A percentile compares a stretch with the other conserved stretches of the same genome.
Evolutionary conservation across 2,113 vertebrate species (phyloP).

Genomic region (Panthera leo): DNA sequence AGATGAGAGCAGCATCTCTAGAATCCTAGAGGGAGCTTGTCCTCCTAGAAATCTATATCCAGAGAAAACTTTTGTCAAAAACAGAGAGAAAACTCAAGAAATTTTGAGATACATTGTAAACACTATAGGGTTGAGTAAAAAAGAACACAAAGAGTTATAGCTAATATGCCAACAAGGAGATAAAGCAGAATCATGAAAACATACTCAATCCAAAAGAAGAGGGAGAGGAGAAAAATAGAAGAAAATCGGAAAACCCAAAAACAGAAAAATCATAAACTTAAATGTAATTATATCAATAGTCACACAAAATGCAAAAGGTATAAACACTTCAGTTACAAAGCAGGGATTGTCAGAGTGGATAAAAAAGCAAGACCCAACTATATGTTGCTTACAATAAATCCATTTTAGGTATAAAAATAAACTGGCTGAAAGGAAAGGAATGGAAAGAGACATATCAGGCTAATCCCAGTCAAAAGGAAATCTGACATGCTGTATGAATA

Average conservation of each 20-base stretch:
- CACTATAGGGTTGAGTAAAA: background rate
- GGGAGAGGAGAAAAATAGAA: background rate
- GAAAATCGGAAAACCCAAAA: background rate
- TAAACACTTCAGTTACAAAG: background rate
- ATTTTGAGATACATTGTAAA: background rate
- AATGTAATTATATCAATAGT: background rate
- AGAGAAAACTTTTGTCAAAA: background rate
- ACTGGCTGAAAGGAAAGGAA: background rate
- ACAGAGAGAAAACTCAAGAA: background rate
- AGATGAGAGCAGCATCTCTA: background rate
- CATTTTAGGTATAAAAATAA: background rate
- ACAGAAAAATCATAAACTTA: background rate
- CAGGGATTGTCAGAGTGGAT: background rate
- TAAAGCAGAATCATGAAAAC: background rate
- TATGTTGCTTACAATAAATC: background rate
- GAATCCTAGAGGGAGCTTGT: rapidly evolving
- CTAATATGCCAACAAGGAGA: background rate
- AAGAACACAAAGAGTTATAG: background rate
- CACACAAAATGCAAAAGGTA: background rate
- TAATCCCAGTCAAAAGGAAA: background rate
- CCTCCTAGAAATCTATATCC: too few relatives aligned
- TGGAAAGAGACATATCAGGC: background rate
- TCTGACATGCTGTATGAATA: background rate
- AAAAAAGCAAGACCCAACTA: background rate
- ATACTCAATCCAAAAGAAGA: background rate